Percentiles rank a stretch among this genome's conserved stretches.
These are phyloP conservation scores for Dastarcus helophoroides DNA, from an alignment of 2,888 invertebrate species.

Conservation along the genomic window DNA sequence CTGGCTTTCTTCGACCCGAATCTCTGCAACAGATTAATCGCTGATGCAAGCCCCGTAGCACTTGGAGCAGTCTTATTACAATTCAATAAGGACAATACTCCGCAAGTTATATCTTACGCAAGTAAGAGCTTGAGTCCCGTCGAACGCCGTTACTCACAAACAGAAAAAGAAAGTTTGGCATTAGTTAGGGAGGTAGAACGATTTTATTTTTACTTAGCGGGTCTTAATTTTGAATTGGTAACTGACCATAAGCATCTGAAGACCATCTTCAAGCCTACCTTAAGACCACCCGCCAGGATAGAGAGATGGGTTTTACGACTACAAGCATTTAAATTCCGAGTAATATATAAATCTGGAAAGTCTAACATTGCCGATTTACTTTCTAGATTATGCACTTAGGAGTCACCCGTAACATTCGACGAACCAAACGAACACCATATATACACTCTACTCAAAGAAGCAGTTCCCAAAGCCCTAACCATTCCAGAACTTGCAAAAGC, in stretches of 20 bases:
- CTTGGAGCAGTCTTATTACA: conserved; percentile 22
- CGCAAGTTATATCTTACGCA: conserved; percentile 19
- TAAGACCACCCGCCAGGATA: conserved; percentile 17
- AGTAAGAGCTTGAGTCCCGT: conserved; percentile 18
- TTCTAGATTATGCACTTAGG: conserved; percentile 17
- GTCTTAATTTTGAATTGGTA: conserved; percentile 29
- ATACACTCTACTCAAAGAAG: too few species aligned
- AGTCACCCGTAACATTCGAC: too few species aligned
- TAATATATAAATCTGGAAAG: conserved; percentile 16
- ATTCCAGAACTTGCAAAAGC: too few species aligned
- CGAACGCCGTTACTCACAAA: conserved; percentile 25
- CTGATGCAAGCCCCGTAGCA: conserved; percentile 22
- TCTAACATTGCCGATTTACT: conserved; percentile 18
- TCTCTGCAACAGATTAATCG: conserved; percentile 15
- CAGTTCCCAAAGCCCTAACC: too few species aligned
- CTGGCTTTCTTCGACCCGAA: conserved; percentile 18
- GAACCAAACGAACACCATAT: too few species aligned
- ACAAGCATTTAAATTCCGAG: conserved; percentile 15
- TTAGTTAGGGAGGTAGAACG: conserved; percentile 31
- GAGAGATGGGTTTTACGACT: conserved; percentile 18
- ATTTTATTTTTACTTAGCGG: conserved; percentile 33
- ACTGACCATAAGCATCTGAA: conserved; percentile 30
- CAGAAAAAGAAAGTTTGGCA: conserved; percentile 29
- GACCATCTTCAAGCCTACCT: conserved; percentile 21
- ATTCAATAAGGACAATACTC: conserved; percentile 14